Conservation (phyloP, 2,888 invertebrate species). For the Phlogophora meticulosa region DNA sequence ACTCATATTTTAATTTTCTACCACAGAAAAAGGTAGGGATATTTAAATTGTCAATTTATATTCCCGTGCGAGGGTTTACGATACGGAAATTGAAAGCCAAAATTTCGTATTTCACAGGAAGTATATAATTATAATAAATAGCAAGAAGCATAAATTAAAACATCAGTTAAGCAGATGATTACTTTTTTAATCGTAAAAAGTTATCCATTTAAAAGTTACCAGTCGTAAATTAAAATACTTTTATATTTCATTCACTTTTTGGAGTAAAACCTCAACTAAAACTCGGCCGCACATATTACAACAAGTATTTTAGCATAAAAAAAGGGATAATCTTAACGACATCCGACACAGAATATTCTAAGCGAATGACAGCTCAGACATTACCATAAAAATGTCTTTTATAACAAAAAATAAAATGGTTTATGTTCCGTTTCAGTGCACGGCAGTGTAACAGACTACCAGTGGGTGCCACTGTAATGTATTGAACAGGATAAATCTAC, state of each 20-base stretch:
- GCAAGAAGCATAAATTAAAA: constrained; percentile 26
- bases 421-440: constrained; percentile 22
- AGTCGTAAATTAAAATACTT: constrained; percentile 18
- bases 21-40: not conserved
- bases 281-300: not conserved
- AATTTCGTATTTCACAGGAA: constrained; percentile 4
- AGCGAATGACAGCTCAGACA: constrained; percentile 1
- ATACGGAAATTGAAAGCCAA: constrained; percentile 21
- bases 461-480: not conserved
- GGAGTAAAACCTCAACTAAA: not conserved
- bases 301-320: constrained; percentile 21
- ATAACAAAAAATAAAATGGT: constrained; percentile 33
- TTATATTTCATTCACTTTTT: constrained; percentile 11
- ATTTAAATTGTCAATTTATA: constrained; percentile 14
- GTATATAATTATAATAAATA: constrained; percentile 5
- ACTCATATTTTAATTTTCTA: not conserved
- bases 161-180: not conserved
- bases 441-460: constrained; percentile 17
- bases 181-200: constrained; percentile 43
- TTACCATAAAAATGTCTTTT: constrained; percentile 36
- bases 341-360: constrained; percentile 3
- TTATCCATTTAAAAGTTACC: constrained; percentile 7
- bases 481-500: constrained; percentile 36
- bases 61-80: not conserved
- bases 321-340: constrained; percentile 25